Evolutionary conservation across 1,140 invertebrate genomes (phyloP).

Genomic region (Diplogasteroides magnus): DNA sequence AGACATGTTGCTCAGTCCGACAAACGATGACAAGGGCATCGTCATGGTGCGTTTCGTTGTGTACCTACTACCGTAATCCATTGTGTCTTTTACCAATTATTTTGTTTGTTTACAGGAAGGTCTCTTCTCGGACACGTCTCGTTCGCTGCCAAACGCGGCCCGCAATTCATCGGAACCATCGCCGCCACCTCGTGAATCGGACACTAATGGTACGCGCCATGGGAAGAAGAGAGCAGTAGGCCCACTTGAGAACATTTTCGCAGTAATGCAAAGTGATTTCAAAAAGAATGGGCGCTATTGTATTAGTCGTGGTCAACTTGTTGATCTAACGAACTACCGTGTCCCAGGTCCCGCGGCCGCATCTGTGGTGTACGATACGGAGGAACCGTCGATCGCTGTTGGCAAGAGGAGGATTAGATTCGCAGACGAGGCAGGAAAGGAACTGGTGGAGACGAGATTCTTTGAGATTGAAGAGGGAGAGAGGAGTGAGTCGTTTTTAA

Average conservation of each 20-base stretch:
- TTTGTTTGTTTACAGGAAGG: neutral
- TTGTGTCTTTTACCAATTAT: too few species aligned
- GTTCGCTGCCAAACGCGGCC: too few species aligned
- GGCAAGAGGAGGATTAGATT: slow-evolving; percentile 9
- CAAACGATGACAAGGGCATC: neutral
- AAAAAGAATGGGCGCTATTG: too few species aligned
- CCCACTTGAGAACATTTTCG: too few species aligned
- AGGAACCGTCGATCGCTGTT: neutral
- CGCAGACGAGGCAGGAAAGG: slow-evolving; percentile 14
- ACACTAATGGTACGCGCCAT: too few species aligned
- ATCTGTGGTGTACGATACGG: neutral
- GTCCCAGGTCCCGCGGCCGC: too few species aligned
- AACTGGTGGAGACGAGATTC: slow-evolving; percentile 1
- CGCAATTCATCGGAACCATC: too few species aligned
- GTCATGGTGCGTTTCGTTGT: neutral
- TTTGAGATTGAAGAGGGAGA: slow-evolving; percentile 22
- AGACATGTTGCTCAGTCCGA: neutral
- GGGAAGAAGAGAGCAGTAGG: too few species aligned
- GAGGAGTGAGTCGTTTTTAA: slow-evolving; percentile 12
- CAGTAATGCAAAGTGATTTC: too few species aligned
- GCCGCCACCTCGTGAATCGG: too few species aligned
- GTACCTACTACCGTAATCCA: neutral
- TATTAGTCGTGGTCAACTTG: too few species aligned
- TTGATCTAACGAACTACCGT: too few species aligned
- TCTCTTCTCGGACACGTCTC: neutral